Evolutionary conservation across 35 echinoderm and acorn worm species (phyloP), one percentile per base, ranked within the genome.

Genomic region (Apostichopus parvimensis): DNA sequence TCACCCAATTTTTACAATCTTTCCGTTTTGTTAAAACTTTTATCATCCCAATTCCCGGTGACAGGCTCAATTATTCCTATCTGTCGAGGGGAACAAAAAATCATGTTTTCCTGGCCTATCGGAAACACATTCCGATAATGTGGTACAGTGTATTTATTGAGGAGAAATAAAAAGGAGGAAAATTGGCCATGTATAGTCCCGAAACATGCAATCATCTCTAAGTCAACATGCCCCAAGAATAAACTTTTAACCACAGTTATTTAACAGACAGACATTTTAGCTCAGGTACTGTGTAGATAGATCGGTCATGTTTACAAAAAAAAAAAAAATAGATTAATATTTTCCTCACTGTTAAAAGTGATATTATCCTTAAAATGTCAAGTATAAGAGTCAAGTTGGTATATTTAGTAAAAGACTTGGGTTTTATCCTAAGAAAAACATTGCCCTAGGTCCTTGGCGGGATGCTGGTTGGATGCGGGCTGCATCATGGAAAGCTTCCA

Each of bases 371-470:
- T 34, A 88, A 88, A 73, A 88, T 73, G 86, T 68, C 86, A 73
- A 88, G 61, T 75, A 52, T 72, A 24, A 88, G 86, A 68, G 86
- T 73, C 62, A 88, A 71, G 68, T 88, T 88, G 45, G 61, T 73
- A 54, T 22, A 20, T 7, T 75, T 4, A 68, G 18, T 14, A 57
- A 54, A 68, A 66, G 86, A 88, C 61, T 88, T 68, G 86, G 61
- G 34, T 45, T 72, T 72, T 72, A 53, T 88, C 58, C 58, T 72
- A 88, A 88, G 86, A 45, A 88, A 88, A 88, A 88, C 86, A 88
- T 88, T 88, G 86, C 86, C 86, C 64, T 26, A 88, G 86, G 86
- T 68, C 68, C 86, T 88, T 88, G 86, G 86, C 52, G 86, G 86
- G 86, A 72, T 20, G 57, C 24, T 52, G 24, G 54, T 17, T 55